A percentile compares a stretch with the other conserved stretches of the same genome.
Conservation (phyloP, 2,888 invertebrate genomes). For the Alitta virens region DNA sequence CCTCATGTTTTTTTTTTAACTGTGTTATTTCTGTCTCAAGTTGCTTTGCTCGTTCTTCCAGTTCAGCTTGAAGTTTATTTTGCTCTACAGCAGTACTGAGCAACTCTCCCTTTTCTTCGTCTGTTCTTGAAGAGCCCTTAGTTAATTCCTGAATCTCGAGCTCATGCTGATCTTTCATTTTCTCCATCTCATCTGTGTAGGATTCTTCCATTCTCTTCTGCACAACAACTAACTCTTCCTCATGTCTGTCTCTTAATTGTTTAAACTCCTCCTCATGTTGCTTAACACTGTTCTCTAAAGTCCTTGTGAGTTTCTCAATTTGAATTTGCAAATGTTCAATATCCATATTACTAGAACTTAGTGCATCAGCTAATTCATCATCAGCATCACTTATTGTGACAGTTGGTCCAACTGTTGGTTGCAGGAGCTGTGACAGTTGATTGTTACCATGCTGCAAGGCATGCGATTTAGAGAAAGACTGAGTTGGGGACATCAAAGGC, state of each 20-base stretch:
- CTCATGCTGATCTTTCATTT: background rate
- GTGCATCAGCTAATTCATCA: too few relatives aligned
- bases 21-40: background rate
- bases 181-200: background rate
- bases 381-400: too few relatives aligned
- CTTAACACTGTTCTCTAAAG: background rate
- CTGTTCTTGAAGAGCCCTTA: background rate
- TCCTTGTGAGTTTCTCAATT: background rate
- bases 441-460: too few relatives aligned
- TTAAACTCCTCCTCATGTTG: background rate
- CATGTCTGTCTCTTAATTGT: background rate
- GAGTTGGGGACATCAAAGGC: too few relatives aligned
- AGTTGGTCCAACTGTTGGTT: too few relatives aligned
- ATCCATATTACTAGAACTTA: too few relatives aligned
- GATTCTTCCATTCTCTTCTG: background rate
- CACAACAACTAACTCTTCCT: background rate
- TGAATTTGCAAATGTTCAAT: too few relatives aligned
- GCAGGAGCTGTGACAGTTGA: too few relatives aligned
- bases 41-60: background rate
- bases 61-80: background rate
- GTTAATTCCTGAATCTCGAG: background rate
- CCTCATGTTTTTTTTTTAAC: conserved; percentile 2
- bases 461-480: too few relatives aligned
- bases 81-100: background rate
- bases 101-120: background rate